These are phyloP conservation scores for Kryptolebias marmoratus DNA, from an alignment of 2,113 vertebrate species.

Conservation along the genomic window DNA sequence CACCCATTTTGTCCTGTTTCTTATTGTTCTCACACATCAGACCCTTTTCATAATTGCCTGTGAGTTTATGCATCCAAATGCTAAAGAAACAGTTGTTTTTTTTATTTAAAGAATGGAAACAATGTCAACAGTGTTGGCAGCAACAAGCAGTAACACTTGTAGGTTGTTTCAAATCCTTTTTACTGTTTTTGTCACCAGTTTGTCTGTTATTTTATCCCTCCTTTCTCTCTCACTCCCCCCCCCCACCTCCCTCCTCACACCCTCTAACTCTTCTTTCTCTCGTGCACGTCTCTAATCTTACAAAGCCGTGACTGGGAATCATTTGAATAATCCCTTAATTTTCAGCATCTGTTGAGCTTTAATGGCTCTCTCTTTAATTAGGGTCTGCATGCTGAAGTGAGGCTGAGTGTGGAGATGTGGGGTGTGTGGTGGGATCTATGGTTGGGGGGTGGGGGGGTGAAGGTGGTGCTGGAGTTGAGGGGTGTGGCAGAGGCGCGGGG, in stretches of 20 bases:
- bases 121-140: constrained; percentile 32
- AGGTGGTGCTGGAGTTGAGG: constrained; percentile 25
- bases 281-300: constrained; percentile 52
- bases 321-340: constrained; percentile 82
- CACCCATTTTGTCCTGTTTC: constrained; percentile 54
- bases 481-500: constrained; percentile 31
- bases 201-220: constrained; percentile 48
- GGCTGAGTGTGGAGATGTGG: constrained; percentile 58
- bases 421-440: constrained; percentile 39
- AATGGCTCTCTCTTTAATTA: constrained; percentile 80
- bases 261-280: constrained; percentile 36
- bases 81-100: constrained; percentile 4
- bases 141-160: constrained; percentile 20
- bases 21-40: constrained; percentile 41
- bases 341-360: constrained; percentile 79
- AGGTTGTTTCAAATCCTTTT: constrained; percentile 50
- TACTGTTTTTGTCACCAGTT: constrained; percentile 45
- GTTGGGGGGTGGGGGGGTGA: constrained; percentile 26
- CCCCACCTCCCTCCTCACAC: neutral
- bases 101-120: constrained; percentile 28
- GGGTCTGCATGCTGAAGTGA: constrained; percentile 63
- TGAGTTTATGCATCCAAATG: constrained; percentile 22
- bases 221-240: constrained; percentile 19
- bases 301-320: constrained; percentile 58
- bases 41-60: constrained; percentile 39